Evolutionary conservation across 2,797 vertebrate species (phyloP).

Genomic region (Molossus alvarezi): DNA sequence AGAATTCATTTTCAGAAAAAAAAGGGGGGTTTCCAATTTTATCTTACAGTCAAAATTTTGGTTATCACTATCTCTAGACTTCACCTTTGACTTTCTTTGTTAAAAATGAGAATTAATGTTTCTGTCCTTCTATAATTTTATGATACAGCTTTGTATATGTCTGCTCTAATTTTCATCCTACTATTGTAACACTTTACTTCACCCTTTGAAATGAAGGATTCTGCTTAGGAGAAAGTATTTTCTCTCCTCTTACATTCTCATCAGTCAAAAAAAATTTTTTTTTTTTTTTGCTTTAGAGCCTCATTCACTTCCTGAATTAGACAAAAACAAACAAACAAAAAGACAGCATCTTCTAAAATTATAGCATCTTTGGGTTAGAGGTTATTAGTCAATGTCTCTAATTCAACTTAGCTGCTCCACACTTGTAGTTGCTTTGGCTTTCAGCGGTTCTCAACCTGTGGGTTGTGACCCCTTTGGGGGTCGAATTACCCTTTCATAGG

Average conservation of each 20-base stretch:
- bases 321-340: not conserved
- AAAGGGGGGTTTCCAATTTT: not conserved
- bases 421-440: conserved; percentile 35
- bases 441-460: no score
- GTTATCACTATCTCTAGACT: not conserved
- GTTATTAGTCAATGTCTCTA: conserved; percentile 7
- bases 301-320: conserved; percentile 38
- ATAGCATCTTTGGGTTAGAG: not conserved
- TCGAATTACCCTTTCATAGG: no score
- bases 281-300: conserved; percentile 61
- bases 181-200: not conserved
- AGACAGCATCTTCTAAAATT: conserved; percentile 33
- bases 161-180: not conserved
- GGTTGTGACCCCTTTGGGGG: no score
- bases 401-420: conserved; percentile 31
- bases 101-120: conserved; percentile 31
- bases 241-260: conserved; percentile 40
- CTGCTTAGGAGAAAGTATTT: not conserved
- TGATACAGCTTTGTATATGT: not conserved
- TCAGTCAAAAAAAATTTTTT: conserved; percentile 11
- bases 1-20: conserved; percentile 34
- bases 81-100: conserved; percentile 17
- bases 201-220: conserved; percentile 40
- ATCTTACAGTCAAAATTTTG: not conserved
- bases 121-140: conserved; percentile 13